These are phyloP conservation scores for Alaudala cheleensis DNA, from an alignment of 2,113 vertebrate species.

Conservation along the genomic window DNA sequence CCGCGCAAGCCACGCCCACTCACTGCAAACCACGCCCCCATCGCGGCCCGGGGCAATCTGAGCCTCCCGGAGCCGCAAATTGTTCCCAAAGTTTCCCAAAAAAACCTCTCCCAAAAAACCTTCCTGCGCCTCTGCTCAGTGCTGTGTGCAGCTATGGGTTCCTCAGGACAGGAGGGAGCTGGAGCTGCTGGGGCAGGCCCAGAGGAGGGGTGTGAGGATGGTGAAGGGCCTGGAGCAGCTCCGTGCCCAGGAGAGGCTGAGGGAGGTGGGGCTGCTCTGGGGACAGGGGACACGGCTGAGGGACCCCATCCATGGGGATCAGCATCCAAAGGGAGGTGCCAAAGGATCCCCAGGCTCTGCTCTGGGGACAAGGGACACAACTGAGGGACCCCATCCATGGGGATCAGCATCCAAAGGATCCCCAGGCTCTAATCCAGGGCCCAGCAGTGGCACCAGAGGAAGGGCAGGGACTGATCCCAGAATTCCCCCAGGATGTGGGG, in stretches of 20 bases:
- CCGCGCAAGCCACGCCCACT: fast-evolving
- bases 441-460: not conserved
- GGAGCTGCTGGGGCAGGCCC: not conserved
- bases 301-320: not conserved
- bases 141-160: not conserved
- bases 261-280: not conserved
- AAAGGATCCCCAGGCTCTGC: not conserved
- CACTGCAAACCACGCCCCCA: fast-evolving
- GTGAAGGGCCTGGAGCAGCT: not conserved
- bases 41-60: fast-evolving
- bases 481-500: not conserved
- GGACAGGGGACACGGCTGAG: not conserved
- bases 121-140: not conserved
- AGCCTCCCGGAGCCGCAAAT: fast-evolving
- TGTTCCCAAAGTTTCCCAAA: fast-evolving
- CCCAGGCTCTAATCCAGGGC: not conserved
- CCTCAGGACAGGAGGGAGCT: not conserved
- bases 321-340: not conserved
- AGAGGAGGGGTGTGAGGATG: not conserved
- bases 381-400: not conserved
- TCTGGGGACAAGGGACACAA: not conserved
- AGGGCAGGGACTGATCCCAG: not conserved
- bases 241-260: not conserved
- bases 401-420: not conserved
- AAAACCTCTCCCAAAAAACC: not conserved